Conservation (phyloP, 2,888 invertebrate species). For the Amiota minor region DNA sequence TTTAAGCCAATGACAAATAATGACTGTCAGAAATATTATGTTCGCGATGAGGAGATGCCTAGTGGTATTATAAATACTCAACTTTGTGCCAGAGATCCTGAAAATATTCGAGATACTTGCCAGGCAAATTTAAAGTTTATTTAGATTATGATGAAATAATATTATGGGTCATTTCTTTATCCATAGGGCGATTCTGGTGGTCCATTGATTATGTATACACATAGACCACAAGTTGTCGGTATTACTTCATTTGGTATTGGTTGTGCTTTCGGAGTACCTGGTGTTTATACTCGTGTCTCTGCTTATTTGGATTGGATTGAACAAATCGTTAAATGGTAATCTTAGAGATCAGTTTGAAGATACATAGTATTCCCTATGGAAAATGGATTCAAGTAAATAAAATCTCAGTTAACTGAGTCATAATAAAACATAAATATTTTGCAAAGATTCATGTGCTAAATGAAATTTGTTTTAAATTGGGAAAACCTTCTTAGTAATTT, state of each 20-base stretch:
- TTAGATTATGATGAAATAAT: neutral
- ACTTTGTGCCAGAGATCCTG: conserved; percentile 52
- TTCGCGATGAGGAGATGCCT: conserved; percentile 33
- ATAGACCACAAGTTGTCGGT: conserved; percentile 46
- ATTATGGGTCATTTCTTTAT: neutral
- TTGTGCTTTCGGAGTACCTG: conserved; percentile 62
- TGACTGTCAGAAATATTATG: conserved; percentile 39
- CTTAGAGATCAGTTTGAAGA: too few relatives aligned
- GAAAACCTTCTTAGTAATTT: too few relatives aligned
- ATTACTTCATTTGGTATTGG: conserved; percentile 62
- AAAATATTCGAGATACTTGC: conserved; percentile 48
- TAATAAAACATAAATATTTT: too few relatives aligned
- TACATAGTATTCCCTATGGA: neutral
- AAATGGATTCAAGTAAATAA: too few relatives aligned
- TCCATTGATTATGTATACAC: conserved; percentile 43
- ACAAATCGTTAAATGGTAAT: conserved; percentile 59
- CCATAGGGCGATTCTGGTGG: conserved; percentile 58
- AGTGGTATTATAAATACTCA: conserved; percentile 43
- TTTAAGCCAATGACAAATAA: conserved; percentile 39
- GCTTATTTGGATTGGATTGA: conserved; percentile 66
- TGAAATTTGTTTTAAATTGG: neutral
- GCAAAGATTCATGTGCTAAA: neutral
- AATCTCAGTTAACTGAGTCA: too few relatives aligned
- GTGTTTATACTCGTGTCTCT: conserved; percentile 64
- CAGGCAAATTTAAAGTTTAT: neutral